These are phyloP conservation scores for Augiades crinisus DNA, from an alignment of 2,888 invertebrate species.

Conservation along the genomic window DNA sequence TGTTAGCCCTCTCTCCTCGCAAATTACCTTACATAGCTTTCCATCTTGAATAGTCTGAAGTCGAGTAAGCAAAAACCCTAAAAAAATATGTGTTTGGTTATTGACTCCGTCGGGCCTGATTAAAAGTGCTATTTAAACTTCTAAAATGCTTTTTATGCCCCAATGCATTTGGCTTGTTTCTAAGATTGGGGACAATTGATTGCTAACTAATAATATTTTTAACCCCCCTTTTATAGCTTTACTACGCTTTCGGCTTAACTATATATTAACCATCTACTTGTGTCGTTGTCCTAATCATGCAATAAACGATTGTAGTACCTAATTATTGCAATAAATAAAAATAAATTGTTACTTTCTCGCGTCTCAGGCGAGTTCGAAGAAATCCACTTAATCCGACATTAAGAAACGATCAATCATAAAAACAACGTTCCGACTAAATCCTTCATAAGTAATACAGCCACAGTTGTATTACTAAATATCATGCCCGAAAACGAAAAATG, in stretches of 20 bases:
- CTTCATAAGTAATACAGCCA: not conserved
- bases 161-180: not conserved
- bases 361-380: not conserved
- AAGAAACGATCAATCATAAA: conserved; percentile 8
- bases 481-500: too few species aligned
- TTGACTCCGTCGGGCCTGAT: too few species aligned
- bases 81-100: not conserved
- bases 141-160: too few species aligned
- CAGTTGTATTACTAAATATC: not conserved
- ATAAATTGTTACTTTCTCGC: not conserved
- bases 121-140: not conserved
- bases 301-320: not conserved
- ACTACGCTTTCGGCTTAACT: too few species aligned
- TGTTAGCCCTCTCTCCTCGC: not conserved
- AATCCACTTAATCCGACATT: conserved; percentile 13
- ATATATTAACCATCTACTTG: too few species aligned
- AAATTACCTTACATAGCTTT: conserved; percentile 8
- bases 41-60: not conserved
- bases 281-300: too few species aligned
- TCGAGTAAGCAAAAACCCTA: not conserved
- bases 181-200: too few species aligned
- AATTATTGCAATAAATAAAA: not conserved
- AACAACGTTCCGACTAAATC: not conserved
- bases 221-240: too few species aligned
- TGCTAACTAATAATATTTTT: too few species aligned